Percentiles rank a stretch among this genome's conserved stretches.
Evolutionary conservation across 37 sponge, comb jelly and placozoan genomes (phyloP).

Genomic region (Agelas oroides): DNA sequence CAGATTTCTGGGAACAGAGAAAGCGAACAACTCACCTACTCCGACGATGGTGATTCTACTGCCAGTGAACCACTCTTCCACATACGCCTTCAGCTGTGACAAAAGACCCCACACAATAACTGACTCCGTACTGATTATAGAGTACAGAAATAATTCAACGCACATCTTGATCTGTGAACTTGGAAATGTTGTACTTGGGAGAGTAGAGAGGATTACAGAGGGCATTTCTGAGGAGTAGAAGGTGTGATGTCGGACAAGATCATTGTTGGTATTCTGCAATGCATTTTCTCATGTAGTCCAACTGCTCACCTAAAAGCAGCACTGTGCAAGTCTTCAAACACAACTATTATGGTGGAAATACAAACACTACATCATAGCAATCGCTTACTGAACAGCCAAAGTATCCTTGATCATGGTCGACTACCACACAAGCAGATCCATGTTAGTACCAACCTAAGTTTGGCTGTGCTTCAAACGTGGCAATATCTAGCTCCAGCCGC

Average conservation of each 20-base stretch:
- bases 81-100: conserved; percentile 60
- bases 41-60: conserved; percentile 69
- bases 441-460: conserved; percentile 4
- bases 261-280: too few species aligned
- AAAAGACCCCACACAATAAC: too few species aligned
- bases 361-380: neutral
- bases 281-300: too few species aligned
- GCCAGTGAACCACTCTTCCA: conserved; percentile 48
- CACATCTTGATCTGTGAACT: conserved; percentile 58
- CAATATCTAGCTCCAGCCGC: conserved; percentile 24
- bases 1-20: too few species aligned
- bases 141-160: neutral
- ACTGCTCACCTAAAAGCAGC: conserved; percentile 44
- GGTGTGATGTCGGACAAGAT: neutral
- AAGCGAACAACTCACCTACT: conserved; percentile 54
- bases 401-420: too few species aligned
- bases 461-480: conserved; percentile 9
- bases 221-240: conserved; percentile 38
- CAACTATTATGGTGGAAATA: conserved; percentile 21
- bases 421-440: too few species aligned
- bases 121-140: too few species aligned
- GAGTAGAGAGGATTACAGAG: conserved; percentile 71
- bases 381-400: too few species aligned
- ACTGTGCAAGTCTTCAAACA: conserved; percentile 58
- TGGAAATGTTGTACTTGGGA: conserved; percentile 51